Percentiles rank a stretch among this genome's conserved stretches.
Evolutionary conservation across 2,113 vertebrate genomes (phyloP).

Genomic region (Rutilus rutilus): DNA sequence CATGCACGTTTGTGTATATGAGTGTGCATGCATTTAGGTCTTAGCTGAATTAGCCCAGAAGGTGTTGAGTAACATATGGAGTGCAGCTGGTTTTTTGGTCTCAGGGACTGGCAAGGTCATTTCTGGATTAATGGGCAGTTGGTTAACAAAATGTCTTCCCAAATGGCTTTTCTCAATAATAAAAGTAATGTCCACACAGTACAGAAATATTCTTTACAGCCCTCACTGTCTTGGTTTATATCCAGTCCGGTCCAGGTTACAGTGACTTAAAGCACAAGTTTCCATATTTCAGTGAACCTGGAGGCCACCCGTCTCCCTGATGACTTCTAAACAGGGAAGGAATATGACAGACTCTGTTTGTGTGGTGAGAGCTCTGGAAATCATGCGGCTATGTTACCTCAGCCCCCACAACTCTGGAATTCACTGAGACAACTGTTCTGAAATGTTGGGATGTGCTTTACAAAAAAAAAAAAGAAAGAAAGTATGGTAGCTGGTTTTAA

Average conservation of each 20-base stretch:
- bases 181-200: conserved; percentile 65
- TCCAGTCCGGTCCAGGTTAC: conserved; percentile 49
- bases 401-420: conserved; percentile 42
- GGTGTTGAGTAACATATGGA: conserved; percentile 53
- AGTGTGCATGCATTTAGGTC: conserved; percentile 54
- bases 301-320: conserved; percentile 33
- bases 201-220: conserved; percentile 22
- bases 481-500: background rate
- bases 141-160: conserved; percentile 65
- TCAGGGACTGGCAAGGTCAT: conserved; percentile 67
- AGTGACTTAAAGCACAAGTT: conserved; percentile 49
- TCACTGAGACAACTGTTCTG: background rate
- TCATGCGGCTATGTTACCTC: background rate
- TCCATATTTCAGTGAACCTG: background rate
- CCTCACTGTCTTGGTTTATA: conserved; percentile 52
- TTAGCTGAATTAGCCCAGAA: conserved; percentile 70
- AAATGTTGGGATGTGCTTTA: conserved; percentile 1
- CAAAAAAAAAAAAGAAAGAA: background rate
- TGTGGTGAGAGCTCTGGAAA: conserved; percentile 26
- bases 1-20: conserved; percentile 9
- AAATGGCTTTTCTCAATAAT: conserved; percentile 67
- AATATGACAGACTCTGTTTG: conserved; percentile 30
- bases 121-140: conserved; percentile 66
- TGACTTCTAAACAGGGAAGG: conserved; percentile 33
- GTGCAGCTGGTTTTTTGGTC: conserved; percentile 67